Evolutionary conservation across 2,113 vertebrate genomes (phyloP).

Genomic region (Sitta europaea): DNA sequence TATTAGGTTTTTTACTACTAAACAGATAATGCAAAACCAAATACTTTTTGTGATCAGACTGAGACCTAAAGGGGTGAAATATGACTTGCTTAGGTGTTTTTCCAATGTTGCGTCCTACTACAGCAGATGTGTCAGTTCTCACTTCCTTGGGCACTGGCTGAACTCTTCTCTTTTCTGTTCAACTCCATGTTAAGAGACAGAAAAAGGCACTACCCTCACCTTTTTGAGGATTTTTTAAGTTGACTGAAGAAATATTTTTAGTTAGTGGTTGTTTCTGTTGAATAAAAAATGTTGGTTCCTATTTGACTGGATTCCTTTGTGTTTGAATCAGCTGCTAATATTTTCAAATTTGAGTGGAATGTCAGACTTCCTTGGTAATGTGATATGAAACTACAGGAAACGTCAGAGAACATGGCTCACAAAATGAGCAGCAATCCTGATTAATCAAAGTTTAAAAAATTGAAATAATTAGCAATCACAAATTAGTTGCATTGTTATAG

Average conservation of each 20-base stretch:
- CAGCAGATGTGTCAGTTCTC: not conserved
- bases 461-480: not conserved
- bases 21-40: not conserved
- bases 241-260: not conserved
- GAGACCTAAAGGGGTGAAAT: not conserved
- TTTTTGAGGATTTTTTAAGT: not conserved
- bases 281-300: not conserved
- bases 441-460: not conserved
- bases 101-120: not conserved
- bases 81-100: not conserved
- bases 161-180: not conserved
- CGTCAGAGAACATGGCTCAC: not conserved
- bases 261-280: not conserved
- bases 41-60: not conserved
- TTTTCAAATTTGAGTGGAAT: conserved; percentile 7
- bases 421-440: not conserved
- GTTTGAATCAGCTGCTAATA: not conserved
- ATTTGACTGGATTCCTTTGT: not conserved
- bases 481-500: not conserved
- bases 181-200: not conserved
- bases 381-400: not conserved
- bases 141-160: not conserved
- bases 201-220: not conserved
- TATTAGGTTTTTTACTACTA: not conserved
- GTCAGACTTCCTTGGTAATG: not conserved